Base-by-base conservation (phyloP, 2,797 vertebrate species). In the Danio choprae region DNA sequence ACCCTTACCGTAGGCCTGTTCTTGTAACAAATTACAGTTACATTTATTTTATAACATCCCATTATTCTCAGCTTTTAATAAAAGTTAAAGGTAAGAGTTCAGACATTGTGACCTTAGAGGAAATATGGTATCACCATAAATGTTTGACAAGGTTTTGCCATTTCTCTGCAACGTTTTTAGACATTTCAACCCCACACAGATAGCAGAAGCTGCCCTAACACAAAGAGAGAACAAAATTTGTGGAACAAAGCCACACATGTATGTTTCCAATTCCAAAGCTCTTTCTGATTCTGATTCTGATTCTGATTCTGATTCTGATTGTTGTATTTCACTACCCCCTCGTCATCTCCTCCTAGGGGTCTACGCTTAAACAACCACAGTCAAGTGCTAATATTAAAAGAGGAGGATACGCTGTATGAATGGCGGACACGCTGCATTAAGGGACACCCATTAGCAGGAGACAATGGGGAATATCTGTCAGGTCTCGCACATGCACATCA, bases 351-450 rank as follows among this genome's bases (percentile, higher is more conserved):
- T 83, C 16, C n/a, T 41, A 40, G 74, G 74, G 29, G 10, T 71
- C 53, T 70, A 51, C 38, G 15, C 62, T 82, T 80, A 80, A 77
- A 84, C 69, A 89, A 79, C 70, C 83, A 81, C 78, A 79, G 82
- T 86, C 84, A 78, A 90, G 86, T 86, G 89, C 88, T 91, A 92
- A 92, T 90, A 91, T 90, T 89, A 88, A 90, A 90, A 92, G 86
- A 89, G 89, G 89, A 87, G 88, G 89, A 90, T 88, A 85, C 4
- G 72, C 79, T 50, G 74, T 70, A 82, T 84, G 46, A 79, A 79
- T 41, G 68, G 69, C 46, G 69, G 60, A 73, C 56, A 85, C 18
- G 72, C 62, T 40, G 74, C 78, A 81, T 85, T 86, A 86, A 51
- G 83, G 81, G 84, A 84, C 74, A 86, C 74, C 80, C 83, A 86